Percentiles rank a stretch among this genome's conserved stretches.
Evolutionary conservation across 2,888 invertebrate species (phyloP).

Genomic region (Pyralis farinalis): DNA sequence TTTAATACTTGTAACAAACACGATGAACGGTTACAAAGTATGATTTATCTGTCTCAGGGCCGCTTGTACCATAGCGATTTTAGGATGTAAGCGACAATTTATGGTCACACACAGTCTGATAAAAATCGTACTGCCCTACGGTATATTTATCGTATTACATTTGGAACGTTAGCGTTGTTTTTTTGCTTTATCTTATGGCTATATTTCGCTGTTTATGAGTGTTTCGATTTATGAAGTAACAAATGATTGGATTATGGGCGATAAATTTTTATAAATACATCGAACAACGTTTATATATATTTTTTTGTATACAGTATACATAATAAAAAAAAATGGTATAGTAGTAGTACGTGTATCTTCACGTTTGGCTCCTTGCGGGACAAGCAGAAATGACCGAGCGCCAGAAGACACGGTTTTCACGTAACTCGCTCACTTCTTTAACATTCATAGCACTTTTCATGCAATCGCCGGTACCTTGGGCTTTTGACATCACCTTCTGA

Average conservation of each 20-base stretch:
- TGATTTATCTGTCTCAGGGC: slow-evolving; percentile 50
- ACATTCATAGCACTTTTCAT: too few species aligned
- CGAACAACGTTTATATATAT: too few species aligned
- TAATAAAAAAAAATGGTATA: too few species aligned
- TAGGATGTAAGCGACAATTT: slow-evolving; percentile 67
- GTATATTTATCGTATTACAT: slow-evolving; percentile 47
- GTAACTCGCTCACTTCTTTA: too few species aligned
- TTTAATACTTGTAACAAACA: slow-evolving; percentile 2
- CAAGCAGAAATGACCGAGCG: too few species aligned
- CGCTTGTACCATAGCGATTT: slow-evolving; percentile 52
- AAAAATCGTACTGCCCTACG: slow-evolving; percentile 61
- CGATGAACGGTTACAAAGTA: slow-evolving; percentile 30
- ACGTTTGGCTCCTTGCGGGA: too few species aligned
- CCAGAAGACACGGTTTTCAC: too few species aligned
- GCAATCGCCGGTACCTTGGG: too few species aligned
- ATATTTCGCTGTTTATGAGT: slow-evolving; percentile 7
- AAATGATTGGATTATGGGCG: background rate
- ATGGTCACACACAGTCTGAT: slow-evolving; percentile 59
- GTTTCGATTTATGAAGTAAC: background rate
- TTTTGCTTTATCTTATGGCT: slow-evolving; percentile 22
- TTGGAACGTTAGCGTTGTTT: slow-evolving; percentile 27
- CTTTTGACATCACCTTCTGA: too few species aligned
- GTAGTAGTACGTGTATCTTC: too few species aligned
- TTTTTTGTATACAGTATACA: too few species aligned
- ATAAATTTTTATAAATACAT: too few species aligned